phyloP scores from a whole-genome alignment of 2,113 vertebrate species.

The Cairina moschata region DNA sequence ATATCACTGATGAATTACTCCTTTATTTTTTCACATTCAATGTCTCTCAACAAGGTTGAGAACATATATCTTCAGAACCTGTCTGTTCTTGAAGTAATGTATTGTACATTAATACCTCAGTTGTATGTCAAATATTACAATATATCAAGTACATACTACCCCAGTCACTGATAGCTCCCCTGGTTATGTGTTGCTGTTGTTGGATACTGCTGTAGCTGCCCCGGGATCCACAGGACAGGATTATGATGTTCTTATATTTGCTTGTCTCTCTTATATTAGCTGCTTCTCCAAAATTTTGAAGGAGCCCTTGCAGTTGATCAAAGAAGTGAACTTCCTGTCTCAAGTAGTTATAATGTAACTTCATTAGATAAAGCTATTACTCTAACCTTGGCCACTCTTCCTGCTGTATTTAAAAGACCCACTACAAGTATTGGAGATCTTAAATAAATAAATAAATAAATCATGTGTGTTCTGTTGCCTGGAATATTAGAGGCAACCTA shows the following conservation, averaged over 20 bases:
- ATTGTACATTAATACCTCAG: background rate
- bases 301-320: background rate
- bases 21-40: background rate
- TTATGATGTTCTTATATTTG: accelerated
- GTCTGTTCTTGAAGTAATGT: background rate
- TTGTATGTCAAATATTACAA: background rate
- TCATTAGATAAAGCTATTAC: background rate
- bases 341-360: background rate
- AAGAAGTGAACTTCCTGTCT: background rate
- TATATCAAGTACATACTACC: background rate
- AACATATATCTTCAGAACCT: background rate
- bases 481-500: background rate
- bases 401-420: background rate
- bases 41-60: background rate
- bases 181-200: background rate
- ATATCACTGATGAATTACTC: background rate
- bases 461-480: background rate
- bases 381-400: background rate
- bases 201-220: background rate
- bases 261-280: background rate
- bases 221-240: background rate
- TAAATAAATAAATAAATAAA: background rate
- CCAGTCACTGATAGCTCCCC: accelerated
- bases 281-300: background rate
- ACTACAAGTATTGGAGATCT: background rate